Evolutionary conservation across 2,113 vertebrate genomes (phyloP).

Genomic region (Toxostoma redivivum): DNA sequence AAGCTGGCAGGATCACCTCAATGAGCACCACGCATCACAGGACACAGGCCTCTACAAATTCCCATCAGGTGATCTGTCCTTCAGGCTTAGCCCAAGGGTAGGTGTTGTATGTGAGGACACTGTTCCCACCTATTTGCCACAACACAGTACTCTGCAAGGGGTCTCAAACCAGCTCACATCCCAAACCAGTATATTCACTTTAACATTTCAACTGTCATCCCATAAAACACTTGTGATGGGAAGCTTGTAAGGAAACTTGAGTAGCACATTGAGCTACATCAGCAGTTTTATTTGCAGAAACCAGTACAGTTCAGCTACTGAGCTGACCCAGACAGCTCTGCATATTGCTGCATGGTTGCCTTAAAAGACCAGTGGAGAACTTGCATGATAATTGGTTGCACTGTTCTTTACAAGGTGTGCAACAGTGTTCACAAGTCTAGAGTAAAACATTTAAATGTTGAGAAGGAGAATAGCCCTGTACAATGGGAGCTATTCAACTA

Average conservation of each 20-base stretch:
- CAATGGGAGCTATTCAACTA: not conserved
- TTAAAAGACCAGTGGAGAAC: not conserved
- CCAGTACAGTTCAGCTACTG: not conserved
- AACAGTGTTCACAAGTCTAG: not conserved
- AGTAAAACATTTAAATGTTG: not conserved
- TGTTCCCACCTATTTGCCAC: not conserved
- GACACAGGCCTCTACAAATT: not conserved
- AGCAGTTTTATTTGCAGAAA: not conserved
- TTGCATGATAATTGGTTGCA: not conserved
- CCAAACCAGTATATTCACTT: not conserved
- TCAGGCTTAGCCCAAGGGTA: not conserved
- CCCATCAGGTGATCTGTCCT: not conserved
- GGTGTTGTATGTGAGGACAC: not conserved
- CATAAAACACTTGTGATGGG: not conserved
- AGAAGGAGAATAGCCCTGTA: not conserved
- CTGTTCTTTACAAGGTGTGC: not conserved
- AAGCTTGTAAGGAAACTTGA: not conserved
- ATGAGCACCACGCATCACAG: not conserved
- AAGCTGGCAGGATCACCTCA: constrained; percentile 11
- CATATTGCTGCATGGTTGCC: not conserved
- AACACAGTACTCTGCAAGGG: not conserved
- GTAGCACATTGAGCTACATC: not conserved
- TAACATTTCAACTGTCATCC: not conserved
- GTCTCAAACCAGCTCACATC: not conserved
- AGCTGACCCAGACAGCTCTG: not conserved